phyloP scores from a whole-genome alignment of 2,113 vertebrate genomes.

The Sakesphorus luctuosus region DNA sequence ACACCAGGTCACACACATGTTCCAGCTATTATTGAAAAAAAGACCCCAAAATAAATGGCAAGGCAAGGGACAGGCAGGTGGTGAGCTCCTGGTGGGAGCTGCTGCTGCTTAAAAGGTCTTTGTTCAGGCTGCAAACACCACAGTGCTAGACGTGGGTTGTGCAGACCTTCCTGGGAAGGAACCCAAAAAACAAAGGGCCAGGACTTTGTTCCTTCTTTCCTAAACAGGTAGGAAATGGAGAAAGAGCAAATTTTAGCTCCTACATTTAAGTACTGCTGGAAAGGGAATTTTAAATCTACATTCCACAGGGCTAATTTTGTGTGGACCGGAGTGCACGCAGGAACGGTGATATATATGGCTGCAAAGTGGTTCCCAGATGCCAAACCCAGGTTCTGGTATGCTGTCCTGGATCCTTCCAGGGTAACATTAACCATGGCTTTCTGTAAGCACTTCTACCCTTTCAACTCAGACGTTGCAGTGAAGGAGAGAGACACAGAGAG shows the following conservation, averaged over 20 bases:
- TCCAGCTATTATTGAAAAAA: constrained; percentile 46
- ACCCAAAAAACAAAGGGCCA: constrained; percentile 24
- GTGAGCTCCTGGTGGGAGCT: constrained; percentile 27
- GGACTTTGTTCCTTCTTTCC: not conserved
- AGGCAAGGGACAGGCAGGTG: constrained; percentile 64
- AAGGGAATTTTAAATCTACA: constrained; percentile 3
- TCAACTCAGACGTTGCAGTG: not conserved
- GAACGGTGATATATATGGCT: constrained; percentile 55
- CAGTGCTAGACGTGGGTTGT: not conserved
- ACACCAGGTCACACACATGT: constrained; percentile 24
- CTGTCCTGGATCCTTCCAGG: constrained; percentile 43
- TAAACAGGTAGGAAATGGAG: constrained; percentile 59
- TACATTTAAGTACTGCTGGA: constrained; percentile 8
- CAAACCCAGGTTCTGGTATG: constrained; percentile 68
- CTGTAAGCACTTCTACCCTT: constrained; percentile 12
- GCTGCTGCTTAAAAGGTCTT: constrained; percentile 13
- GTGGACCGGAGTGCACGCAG: constrained; percentile 17
- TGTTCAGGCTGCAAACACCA: not conserved
- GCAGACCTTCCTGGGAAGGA: constrained; percentile 13
- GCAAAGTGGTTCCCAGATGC: constrained; percentile 43
- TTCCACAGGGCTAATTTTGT: constrained; percentile 61
- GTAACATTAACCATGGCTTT: constrained; percentile 39
- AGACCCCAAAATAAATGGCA: not conserved
- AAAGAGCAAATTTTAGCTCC: constrained; percentile 52
- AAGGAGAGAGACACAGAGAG: not conserved